phyloP scores from a whole-genome alignment of 2,113 vertebrate genomes.

The Damaliscus lunatus region DNA sequence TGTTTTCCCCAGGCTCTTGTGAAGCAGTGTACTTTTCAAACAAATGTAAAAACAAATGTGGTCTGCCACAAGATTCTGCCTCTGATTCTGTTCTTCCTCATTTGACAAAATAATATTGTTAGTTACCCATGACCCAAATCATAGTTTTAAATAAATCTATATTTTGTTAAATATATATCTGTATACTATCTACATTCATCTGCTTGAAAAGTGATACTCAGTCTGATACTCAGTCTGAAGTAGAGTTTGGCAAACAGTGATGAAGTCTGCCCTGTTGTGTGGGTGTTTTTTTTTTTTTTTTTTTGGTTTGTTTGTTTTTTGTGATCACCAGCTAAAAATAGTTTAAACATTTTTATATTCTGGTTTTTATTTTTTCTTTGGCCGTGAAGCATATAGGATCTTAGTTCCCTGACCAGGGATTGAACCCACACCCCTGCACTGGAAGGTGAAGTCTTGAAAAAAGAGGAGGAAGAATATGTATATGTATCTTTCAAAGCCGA shows the following conservation, averaged over 20 bases:
- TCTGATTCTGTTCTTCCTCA: neutral
- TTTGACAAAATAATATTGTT: neutral
- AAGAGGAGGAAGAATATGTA: neutral
- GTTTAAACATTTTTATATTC: neutral
- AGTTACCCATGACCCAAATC: neutral
- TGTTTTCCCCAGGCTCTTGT: neutral
- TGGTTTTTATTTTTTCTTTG: neutral
- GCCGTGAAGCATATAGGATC: neutral
- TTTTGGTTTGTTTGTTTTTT: neutral
- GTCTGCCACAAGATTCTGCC: neutral
- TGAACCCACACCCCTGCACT: neutral
- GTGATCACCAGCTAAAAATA: neutral
- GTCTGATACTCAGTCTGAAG: neutral
- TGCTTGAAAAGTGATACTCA: neutral
- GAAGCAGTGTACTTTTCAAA: neutral
- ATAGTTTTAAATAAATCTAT: constrained; percentile 19
- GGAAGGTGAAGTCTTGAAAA: neutral
- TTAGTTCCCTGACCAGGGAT: neutral
- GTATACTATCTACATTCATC: neutral
- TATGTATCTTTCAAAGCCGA: neutral
- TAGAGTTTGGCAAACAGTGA: neutral
- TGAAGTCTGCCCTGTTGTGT: neutral
- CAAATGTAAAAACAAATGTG: neutral
- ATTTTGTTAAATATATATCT: neutral
- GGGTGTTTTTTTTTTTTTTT: neutral